A percentile compares a stretch with the other conserved stretches of the same genome.
Conservation (phyloP, 2,113 vertebrate genomes). For the Numenius arquata region DNA sequence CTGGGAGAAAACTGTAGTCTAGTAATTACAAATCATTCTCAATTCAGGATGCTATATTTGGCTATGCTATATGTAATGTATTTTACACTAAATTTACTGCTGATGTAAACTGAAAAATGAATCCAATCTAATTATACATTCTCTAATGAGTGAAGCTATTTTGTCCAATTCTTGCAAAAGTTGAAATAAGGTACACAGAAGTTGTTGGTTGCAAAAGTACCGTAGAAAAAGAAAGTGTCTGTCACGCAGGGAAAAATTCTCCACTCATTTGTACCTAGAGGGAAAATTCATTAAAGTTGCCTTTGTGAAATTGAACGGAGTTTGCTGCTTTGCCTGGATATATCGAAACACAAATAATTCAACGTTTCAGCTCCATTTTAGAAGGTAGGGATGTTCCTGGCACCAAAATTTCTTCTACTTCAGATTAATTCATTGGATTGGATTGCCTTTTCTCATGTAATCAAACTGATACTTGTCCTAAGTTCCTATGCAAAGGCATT, state of each 20-base stretch:
- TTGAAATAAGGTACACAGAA: neutral
- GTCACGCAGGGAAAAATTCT: neutral
- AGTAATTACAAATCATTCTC: neutral
- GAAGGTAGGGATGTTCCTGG: neutral
- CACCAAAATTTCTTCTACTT: neutral
- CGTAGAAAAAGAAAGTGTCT: neutral
- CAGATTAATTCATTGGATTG: neutral
- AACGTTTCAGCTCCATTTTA: neutral
- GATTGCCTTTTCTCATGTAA: neutral
- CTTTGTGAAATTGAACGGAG: neutral
- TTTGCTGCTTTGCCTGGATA: constrained; percentile 2
- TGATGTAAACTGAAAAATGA: neutral
- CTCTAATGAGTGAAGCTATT: neutral
- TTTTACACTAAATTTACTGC: constrained; percentile 3
- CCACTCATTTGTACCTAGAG: neutral
- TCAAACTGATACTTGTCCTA: neutral
- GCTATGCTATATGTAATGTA: neutral
- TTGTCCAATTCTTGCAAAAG: neutral
- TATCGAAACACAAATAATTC: neutral
- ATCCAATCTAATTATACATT: neutral
- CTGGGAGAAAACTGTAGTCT: neutral
- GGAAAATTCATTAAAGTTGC: constrained; percentile 10
- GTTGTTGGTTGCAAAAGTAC: neutral
- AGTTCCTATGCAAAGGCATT: neutral
- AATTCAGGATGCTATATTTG: neutral